These are phyloP conservation scores for Eulemur mongoz DNA, from an alignment of 2,797 vertebrate genomes.

Conservation along the genomic window DNA sequence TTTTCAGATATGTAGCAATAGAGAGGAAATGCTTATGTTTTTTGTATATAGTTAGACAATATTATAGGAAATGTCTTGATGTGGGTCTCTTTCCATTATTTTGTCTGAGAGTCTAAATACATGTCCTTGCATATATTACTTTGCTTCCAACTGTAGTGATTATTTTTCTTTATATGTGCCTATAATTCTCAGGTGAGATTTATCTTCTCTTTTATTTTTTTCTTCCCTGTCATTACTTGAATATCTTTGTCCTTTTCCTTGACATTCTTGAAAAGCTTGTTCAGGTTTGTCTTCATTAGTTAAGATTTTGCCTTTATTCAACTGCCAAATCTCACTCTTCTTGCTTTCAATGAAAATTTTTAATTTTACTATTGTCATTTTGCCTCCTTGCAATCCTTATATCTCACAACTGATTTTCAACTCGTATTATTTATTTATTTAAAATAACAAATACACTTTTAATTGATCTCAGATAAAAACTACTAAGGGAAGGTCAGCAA, in stretches of 20 bases:
- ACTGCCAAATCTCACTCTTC: neutral
- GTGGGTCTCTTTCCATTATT: neutral
- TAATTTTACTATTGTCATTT: neutral
- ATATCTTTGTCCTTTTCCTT: neutral
- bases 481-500: slow-evolving; percentile 36
- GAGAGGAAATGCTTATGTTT: neutral
- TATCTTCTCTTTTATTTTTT: neutral
- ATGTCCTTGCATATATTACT: neutral
- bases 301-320: neutral
- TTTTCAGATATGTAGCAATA: neutral
- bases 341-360: slow-evolving; percentile 4
- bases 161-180: neutral
- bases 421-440: neutral
- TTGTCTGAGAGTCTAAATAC: neutral
- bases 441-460: slow-evolving; percentile 82
- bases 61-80: neutral
- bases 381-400: neutral
- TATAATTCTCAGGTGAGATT: neutral
- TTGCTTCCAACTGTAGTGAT: neutral
- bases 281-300: neutral
- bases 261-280: neutral
- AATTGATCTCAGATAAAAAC: slow-evolving; percentile 80
- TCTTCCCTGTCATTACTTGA: neutral
- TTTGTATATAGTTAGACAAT: neutral
- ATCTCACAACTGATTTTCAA: neutral